These are phyloP conservation scores for Galendromus occidentalis DNA, from an alignment of 1,140 invertebrate species.

Conservation along the genomic window DNA sequence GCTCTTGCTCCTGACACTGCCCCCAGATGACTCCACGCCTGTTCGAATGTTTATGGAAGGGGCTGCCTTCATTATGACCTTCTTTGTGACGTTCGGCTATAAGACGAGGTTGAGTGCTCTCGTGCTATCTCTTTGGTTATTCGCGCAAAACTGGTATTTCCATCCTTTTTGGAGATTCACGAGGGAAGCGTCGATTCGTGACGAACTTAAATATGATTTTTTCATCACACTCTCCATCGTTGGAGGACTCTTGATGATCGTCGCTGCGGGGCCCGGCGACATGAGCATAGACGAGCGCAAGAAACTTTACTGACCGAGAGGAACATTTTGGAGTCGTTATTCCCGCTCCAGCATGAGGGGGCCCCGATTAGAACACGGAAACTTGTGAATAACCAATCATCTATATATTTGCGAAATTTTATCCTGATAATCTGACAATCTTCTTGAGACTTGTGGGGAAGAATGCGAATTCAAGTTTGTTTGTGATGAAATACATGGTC, in stretches of 20 bases:
- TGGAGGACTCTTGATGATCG: constrained; percentile 89
- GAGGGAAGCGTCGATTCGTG: constrained; percentile 74
- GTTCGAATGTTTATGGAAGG: constrained; percentile 69
- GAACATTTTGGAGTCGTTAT: too few relatives aligned
- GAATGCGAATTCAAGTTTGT: too few relatives aligned
- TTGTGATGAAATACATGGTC: too few relatives aligned
- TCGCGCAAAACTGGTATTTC: constrained; percentile 53
- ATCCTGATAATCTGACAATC: too few relatives aligned
- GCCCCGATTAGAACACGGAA: too few relatives aligned
- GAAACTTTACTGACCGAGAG: constrained; percentile 92
- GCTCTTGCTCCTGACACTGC: constrained; percentile 94
- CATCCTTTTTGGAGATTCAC: constrained; percentile 97
- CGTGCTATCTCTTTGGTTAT: constrained; percentile 70
- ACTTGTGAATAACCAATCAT: too few relatives aligned
- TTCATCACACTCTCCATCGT: constrained; percentile 98
- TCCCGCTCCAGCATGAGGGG: too few relatives aligned
- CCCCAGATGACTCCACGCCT: constrained; percentile 75
- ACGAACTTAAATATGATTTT: constrained; percentile 99
- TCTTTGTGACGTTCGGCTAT: constrained; percentile 86
- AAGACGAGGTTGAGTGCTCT: constrained; percentile 95
- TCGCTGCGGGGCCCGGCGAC: constrained; percentile 88
- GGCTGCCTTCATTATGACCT: constrained; percentile 78
- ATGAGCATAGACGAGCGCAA: constrained; percentile 99
- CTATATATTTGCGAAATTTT: too few relatives aligned
- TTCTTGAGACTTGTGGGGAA: too few relatives aligned